Percentiles rank a stretch among this genome's conserved stretches.
Evolutionary conservation across 2,888 invertebrate species (phyloP).

Genomic region (Cyaniris semiargus): DNA sequence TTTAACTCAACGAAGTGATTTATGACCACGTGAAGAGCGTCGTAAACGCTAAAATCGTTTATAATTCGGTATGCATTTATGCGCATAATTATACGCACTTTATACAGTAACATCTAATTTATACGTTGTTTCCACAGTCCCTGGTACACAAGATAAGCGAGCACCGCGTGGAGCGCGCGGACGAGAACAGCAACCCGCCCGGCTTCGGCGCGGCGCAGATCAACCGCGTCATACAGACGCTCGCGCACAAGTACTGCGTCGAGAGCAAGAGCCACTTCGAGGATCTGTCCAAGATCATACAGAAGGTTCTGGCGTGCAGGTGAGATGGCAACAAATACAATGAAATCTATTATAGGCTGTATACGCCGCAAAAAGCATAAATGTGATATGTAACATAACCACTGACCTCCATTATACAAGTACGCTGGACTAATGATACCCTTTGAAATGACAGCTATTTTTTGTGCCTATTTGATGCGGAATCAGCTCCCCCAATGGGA

Average conservation of each 20-base stretch:
- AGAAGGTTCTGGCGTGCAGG: constrained; percentile 94
- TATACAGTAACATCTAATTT: not conserved
- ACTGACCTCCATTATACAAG: no score
- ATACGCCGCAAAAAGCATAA: no score
- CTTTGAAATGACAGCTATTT: no score
- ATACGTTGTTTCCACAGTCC: constrained; percentile 64
- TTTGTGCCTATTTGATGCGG: no score
- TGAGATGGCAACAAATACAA: constrained; percentile 42
- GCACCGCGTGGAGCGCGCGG: constrained; percentile 86
- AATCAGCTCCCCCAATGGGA: no score
- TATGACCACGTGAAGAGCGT: no score
- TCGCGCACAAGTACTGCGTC: constrained; percentile 96
- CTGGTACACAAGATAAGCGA: constrained; percentile 93
- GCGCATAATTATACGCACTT: no score
- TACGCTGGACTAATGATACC: no score
- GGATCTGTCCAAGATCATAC: constrained; percentile 93
- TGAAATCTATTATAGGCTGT: not conserved
- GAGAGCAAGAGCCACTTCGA: constrained; percentile 97
- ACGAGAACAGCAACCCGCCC: constrained; percentile 73
- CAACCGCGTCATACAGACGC: constrained; percentile 94
- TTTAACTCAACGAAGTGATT: no score
- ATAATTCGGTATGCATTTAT: no score
- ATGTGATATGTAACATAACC: no score
- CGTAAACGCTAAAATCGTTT: no score
- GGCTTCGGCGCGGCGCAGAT: constrained; percentile 85